These are phyloP conservation scores for Hippocampus abdominalis DNA, from an alignment of 2,113 vertebrate species.

Conservation along the genomic window DNA sequence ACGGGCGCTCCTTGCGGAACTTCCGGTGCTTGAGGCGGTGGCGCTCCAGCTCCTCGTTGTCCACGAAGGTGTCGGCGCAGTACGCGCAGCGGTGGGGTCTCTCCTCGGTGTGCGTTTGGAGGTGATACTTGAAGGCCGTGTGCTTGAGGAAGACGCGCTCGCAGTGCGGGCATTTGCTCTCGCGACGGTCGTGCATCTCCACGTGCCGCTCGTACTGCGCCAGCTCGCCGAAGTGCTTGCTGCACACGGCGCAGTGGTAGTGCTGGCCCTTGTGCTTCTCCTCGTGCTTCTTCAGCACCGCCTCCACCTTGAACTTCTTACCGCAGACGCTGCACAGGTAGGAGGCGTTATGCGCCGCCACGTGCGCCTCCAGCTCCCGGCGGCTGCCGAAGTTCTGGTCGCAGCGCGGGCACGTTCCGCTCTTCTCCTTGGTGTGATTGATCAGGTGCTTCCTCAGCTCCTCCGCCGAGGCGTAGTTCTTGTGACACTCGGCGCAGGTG, in stretches of 20 bases:
- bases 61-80: constrained; percentile 57
- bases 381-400: constrained; percentile 35
- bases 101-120: constrained; percentile 55
- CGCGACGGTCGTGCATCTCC: constrained; percentile 47
- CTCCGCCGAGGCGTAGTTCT: constrained; percentile 44
- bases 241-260: constrained; percentile 52
- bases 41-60: constrained; percentile 47
- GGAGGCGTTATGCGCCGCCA: constrained; percentile 43
- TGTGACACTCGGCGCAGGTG: constrained; percentile 53
- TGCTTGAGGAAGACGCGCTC: constrained; percentile 51
- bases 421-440: constrained; percentile 52
- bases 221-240: constrained; percentile 52
- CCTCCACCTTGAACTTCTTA: constrained; percentile 60
- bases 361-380: constrained; percentile 53
- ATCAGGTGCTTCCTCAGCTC: constrained; percentile 59
- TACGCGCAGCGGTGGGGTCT: constrained; percentile 57
- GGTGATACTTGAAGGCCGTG: constrained; percentile 57
- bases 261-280: constrained; percentile 41
- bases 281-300: constrained; percentile 59
- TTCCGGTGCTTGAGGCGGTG: constrained; percentile 62
- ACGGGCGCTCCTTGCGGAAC: constrained; percentile 54
- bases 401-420: constrained; percentile 56
- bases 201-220: constrained; percentile 61
- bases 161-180: constrained; percentile 62
- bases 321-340: constrained; percentile 53